Conservation (phyloP, 2,113 vertebrate species). For the Oryzias celebensis region DNA sequence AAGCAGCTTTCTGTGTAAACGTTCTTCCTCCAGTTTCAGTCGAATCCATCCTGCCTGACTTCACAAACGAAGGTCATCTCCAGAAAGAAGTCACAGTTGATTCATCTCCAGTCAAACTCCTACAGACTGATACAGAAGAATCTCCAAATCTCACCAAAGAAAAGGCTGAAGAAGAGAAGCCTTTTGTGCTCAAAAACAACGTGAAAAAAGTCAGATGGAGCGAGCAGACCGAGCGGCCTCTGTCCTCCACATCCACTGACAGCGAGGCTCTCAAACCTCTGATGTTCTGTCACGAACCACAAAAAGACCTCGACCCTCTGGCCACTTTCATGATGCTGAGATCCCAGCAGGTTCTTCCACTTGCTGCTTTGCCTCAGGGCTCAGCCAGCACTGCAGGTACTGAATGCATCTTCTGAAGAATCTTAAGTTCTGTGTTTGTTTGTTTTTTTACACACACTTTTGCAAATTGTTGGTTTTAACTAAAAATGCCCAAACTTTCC, state of each 20-base stretch:
- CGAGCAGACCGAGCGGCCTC: neutral
- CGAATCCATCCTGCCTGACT: conserved; percentile 12
- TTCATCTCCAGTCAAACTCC: neutral
- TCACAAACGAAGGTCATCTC: neutral
- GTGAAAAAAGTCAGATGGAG: neutral
- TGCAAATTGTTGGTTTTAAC: neutral
- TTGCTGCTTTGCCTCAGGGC: conserved; percentile 2
- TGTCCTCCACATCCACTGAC: neutral
- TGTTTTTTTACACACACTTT: neutral
- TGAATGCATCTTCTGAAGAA: neutral
- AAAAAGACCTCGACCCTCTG: conserved; percentile 51
- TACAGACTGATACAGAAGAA: neutral
- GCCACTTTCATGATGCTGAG: conserved; percentile 66
- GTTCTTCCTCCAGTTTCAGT: conserved; percentile 12
- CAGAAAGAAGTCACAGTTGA: neutral
- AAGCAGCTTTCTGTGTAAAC: neutral
- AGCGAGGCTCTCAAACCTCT: conserved; percentile 4
- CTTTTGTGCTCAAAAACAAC: neutral
- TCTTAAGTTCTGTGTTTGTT: neutral
- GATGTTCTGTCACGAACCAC: conserved; percentile 1
- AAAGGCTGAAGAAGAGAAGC: neutral
- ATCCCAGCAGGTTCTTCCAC: conserved; percentile 30
- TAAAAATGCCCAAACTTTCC: no score
- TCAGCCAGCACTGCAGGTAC: conserved; percentile 40
- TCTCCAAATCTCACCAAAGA: neutral